Conservation (phyloP, 64 coral and sea anemone genomes). For the Cladopsammia gracilis region DNA sequence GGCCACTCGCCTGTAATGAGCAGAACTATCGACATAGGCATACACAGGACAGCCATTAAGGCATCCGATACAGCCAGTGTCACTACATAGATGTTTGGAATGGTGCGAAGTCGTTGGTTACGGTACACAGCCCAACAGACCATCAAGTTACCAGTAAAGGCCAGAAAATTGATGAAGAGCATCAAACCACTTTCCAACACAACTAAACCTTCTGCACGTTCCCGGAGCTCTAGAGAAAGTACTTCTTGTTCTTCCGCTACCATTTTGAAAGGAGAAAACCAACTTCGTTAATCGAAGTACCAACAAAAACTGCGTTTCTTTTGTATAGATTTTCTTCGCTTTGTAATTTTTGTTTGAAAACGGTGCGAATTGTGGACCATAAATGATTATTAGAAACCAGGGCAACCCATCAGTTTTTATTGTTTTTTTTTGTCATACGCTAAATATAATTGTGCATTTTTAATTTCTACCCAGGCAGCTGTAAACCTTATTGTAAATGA, state of each 20-base stretch:
- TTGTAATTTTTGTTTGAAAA: background rate
- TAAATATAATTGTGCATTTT: slow-evolving; percentile 8
- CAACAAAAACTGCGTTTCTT: background rate
- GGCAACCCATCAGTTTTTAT: background rate
- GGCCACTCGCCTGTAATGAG: slow-evolving; percentile 43
- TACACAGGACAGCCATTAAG: slow-evolving; percentile 62
- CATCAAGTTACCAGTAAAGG: slow-evolving; percentile 64
- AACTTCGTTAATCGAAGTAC: background rate
- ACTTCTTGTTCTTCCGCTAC: slow-evolving; percentile 2
- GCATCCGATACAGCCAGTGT: slow-evolving; percentile 71
- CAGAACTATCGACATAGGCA: slow-evolving; percentile 56
- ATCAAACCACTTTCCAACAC: slow-evolving; percentile 58
- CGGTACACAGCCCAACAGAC: slow-evolving; percentile 76
- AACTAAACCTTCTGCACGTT: slow-evolving; percentile 18
- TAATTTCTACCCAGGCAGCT: background rate
- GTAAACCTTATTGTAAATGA: background rate
- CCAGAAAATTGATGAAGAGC: slow-evolving; percentile 43
- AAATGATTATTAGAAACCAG: background rate
- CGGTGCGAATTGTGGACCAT: background rate
- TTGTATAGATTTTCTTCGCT: background rate
- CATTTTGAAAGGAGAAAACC: background rate
- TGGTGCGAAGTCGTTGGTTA: slow-evolving; percentile 62
- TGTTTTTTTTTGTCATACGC: background rate
- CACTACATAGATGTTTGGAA: slow-evolving; percentile 70
- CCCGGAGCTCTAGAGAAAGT: background rate